Percentiles rank a stretch among this genome's conserved stretches.
These are phyloP conservation scores for Oryctolagus cuniculus DNA, from an alignment of 2,113 vertebrate genomes.

Conservation along the genomic window DNA sequence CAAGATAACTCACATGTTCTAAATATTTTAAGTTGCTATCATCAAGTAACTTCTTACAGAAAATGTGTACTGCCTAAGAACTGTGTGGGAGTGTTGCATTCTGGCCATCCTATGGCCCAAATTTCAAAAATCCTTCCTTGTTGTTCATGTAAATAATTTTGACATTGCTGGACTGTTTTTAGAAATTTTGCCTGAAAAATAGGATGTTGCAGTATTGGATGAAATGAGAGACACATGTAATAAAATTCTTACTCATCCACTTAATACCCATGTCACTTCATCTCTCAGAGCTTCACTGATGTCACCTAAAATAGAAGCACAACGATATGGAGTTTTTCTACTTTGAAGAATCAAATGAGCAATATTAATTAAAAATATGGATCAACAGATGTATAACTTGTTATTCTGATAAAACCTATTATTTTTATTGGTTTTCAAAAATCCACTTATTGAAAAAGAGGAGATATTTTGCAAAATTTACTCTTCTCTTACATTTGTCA, in stretches of 20 bases:
- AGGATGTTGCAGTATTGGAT: neutral
- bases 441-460: neutral
- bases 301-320: neutral
- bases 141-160: neutral
- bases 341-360: constrained; percentile 21
- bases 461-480: neutral
- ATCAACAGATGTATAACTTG: neutral
- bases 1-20: neutral
- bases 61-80: neutral
- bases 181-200: neutral
- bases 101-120: neutral
- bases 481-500: neutral
- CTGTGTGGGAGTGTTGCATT: neutral
- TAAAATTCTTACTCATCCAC: neutral
- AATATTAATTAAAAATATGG: neutral
- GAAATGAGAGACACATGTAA: neutral
- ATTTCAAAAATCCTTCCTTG: neutral
- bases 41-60: neutral
- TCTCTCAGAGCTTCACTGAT: neutral
- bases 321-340: neutral
- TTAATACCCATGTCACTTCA: neutral
- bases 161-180: neutral
- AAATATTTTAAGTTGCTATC: neutral
- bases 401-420: neutral
- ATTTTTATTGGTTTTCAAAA: constrained; percentile 16